Evolutionary conservation across 2,797 vertebrate species (phyloP), one percentile per base, ranked within the genome.

Genomic region (Alcedo quadribrachys): DNA sequence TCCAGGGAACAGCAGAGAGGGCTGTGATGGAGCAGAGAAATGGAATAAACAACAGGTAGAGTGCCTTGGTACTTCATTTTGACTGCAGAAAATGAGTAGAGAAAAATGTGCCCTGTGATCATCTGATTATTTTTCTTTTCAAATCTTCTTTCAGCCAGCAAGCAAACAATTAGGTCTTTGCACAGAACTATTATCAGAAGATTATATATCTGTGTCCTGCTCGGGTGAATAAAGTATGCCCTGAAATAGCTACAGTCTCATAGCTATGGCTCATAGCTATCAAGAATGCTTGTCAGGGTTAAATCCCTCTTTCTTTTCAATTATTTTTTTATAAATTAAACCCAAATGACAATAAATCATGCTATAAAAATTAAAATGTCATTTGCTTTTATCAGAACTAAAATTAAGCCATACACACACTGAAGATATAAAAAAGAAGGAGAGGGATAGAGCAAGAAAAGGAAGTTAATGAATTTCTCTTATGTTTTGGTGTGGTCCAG

Each of bases 321-420:
- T 76, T 85, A 79, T 79, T 87, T 89, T 53, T 84, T 92, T 55
- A 60, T 55, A 69, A 93, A 93, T 93, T 62, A 88, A 88, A 55
- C 32, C 46, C 70, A 92, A 94, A 92, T 79, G 92, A 93, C 88
- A 92, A 86, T 90, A 93, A 90, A 86, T 94, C 92, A 84, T 2
- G 40, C 67, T 60, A 63, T 91, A 94, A 88, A 91, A 92, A 79
- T 79, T 90, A 92, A 79, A 91, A 81, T 63, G 78, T 66, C 57
- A 60, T 94, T 95, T 93, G 67, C 88, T 86, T 86, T 81, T 81
- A 93, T 79, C 78, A 76, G 67, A 69, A 19, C 67, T 77, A 79
- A 91, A 92, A 92, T 73, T 33, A 86, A 84, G 83, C 70, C 22
- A 42, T 40, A n/a, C 37, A 63, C 17, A 40, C 22, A 7, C 8